phyloP scores from a whole-genome alignment of 2,113 vertebrate genomes.

The Trogon melanurus region DNA sequence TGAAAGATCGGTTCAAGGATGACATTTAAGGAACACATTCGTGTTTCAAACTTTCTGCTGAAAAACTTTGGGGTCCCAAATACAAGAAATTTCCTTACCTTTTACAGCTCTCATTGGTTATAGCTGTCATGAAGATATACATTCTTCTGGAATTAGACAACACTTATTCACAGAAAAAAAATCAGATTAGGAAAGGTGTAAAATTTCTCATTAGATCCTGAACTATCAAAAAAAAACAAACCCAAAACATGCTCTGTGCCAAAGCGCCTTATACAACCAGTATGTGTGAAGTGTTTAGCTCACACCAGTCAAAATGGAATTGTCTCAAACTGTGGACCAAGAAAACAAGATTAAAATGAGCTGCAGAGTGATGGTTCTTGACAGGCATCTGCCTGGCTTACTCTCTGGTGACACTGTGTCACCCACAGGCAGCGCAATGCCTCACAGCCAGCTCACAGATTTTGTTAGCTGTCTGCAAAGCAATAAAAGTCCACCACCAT shows the following conservation, averaged over 20 bases:
- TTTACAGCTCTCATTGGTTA: neutral
- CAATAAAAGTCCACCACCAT: neutral
- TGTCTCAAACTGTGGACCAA: neutral
- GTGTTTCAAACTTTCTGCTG: neutral
- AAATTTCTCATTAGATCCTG: neutral
- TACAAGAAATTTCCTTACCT: neutral
- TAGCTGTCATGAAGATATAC: neutral
- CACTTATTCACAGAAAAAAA: neutral
- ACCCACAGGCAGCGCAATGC: accelerated
- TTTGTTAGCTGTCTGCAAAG: neutral
- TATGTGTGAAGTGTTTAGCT: neutral
- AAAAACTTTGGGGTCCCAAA: neutral
- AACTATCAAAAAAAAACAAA: neutral
- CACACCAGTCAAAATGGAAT: neutral
- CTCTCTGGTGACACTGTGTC: neutral
- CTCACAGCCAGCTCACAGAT: accelerated
- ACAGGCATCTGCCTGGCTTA: neutral
- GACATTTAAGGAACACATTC: neutral
- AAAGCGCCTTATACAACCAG: neutral
- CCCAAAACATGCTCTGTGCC: neutral
- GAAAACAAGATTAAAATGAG: neutral
- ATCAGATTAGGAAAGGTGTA: accelerated
- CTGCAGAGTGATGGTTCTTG: neutral
- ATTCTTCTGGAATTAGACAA: neutral
- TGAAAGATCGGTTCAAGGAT: neutral